Base-by-base conservation (phyloP, 2,888 invertebrate genomes). In the Drosophila prostipennis region DNA sequence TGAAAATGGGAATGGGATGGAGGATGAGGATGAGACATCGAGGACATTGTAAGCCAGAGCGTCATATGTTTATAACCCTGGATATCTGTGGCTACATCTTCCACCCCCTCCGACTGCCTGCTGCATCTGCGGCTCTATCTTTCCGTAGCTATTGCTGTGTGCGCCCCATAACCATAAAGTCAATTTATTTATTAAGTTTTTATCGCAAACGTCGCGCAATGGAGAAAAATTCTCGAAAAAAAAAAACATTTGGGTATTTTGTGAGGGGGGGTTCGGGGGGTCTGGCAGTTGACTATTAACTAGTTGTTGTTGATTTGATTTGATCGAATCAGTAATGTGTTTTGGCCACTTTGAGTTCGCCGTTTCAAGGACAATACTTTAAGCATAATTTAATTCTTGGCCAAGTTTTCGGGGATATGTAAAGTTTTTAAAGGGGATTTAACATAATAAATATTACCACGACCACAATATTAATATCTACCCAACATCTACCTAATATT, bases 151-250 rank as follows among this genome's bases (percentile, higher is more conserved):
- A 19, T 11, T 54, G 57, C 55, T 75, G 52, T 53, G 43, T 64
- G 61, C 84, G 84, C 76, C 79, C 78, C 81, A 84, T 78, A 84
- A 75, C 88, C 86, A 87, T 82, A 82, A 87, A 87, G 77, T 82
- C 84, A 84, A 84, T 84, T 84, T 84, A 84, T 84, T 87, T 84
- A 84, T 84, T 87, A 84, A 84, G 84, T 84, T 84, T 84, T 84
- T 84, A 84, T 84, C 88, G 83, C 86, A 82, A 87, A 77, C 70
- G 82, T 86, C 81, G 82, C 85, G 75, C 63, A 72, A 51, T 55
- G 55, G 54, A 37, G 49, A 65, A 64, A 26, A 54, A 52, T 54
- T 57, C 48, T 32, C 40, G 19, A 65, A 34, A 55, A 45, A 55
- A 45, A 49, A 54, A 45, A 45, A 11, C 45, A 54, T 58, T 57